Evolutionary conservation across 1,140 invertebrate genomes (phyloP).

Genomic region (Pseudomyrmex gracilis): DNA sequence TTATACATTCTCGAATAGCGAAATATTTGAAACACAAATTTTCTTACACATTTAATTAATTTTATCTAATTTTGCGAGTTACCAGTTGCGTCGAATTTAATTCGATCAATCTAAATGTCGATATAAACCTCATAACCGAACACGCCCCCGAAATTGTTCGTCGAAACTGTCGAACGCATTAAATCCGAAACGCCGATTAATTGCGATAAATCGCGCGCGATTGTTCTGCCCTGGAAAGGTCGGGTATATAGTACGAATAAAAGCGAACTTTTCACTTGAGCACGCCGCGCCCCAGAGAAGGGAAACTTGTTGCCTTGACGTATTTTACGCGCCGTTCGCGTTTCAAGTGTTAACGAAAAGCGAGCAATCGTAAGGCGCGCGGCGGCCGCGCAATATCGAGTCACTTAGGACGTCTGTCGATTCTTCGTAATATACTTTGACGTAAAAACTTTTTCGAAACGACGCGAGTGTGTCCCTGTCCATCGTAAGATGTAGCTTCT

Average conservation of each 20-base stretch:
- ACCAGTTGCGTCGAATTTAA: neutral
- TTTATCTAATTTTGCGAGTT: neutral
- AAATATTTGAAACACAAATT: slow-evolving; percentile 5
- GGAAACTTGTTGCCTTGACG: slow-evolving; percentile 26
- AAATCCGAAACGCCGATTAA: neutral
- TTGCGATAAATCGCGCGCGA: slow-evolving; percentile 25
- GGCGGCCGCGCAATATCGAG: no score
- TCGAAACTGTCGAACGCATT: slow-evolving; percentile 24
- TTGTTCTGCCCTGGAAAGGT: slow-evolving; percentile 22
- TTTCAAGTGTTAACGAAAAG: slow-evolving; percentile 26
- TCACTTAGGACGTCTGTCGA: slow-evolving; percentile 33
- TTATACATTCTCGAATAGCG: no score
- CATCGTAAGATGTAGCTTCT: slow-evolving; percentile 49
- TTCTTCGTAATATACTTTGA: slow-evolving; percentile 47
- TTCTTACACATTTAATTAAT: slow-evolving; percentile 2
- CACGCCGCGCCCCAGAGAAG: neutral
- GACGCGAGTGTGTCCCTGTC: slow-evolving; percentile 52
- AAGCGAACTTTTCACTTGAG: slow-evolving; percentile 1
- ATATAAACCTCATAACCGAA: slow-evolving; percentile 28
- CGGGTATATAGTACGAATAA: neutral
- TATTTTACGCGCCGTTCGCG: slow-evolving; percentile 2
- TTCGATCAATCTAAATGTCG: slow-evolving; percentile 8
- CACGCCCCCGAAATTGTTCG: slow-evolving; percentile 9
- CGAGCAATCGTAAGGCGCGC: neutral
- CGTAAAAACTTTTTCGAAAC: slow-evolving; percentile 49